Conservation (phyloP, 2,797 vertebrate genomes). For the Pelodytes ibericus region DNA sequence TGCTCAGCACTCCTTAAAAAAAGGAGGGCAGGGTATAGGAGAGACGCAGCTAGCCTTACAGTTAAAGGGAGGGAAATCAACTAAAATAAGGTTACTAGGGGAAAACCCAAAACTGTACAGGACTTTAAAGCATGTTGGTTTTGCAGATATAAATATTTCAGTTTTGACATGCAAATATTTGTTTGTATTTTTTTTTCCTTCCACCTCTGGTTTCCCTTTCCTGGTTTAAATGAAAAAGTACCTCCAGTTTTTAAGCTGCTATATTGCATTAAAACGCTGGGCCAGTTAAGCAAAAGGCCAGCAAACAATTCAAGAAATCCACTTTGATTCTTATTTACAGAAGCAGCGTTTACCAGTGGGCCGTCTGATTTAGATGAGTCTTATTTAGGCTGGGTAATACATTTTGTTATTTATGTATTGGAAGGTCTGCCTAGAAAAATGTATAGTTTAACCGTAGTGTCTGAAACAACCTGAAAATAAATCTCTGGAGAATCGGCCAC, state of each 20-base stretch:
- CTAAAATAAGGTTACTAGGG: constrained; percentile 44
- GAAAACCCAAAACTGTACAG: constrained; percentile 21
- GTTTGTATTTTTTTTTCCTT: constrained; percentile 37
- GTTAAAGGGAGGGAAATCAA: constrained; percentile 50
- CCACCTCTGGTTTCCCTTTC: constrained; percentile 18
- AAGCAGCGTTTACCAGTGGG: not conserved
- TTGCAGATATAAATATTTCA: constrained; percentile 42
- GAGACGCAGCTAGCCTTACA: constrained; percentile 37
- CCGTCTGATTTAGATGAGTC: no score
- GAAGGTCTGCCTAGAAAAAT: no score
- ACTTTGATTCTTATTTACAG: not conserved
- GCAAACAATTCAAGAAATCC: not conserved
- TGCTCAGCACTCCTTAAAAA: constrained; percentile 56
- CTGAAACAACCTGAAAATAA: no score
- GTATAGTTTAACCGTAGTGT: no score
- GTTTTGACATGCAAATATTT: constrained; percentile 35
- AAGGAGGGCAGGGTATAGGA: constrained; percentile 40
- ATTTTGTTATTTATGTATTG: no score
- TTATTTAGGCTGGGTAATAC: no score
- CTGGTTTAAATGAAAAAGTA: no score
- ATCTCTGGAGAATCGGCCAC: no score
- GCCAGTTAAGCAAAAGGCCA: not conserved
- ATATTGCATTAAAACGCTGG: not conserved
- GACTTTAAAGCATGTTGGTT: constrained; percentile 31
- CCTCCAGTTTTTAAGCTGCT: not conserved